Conservation (phyloP, 1,140 invertebrate genomes). For the Lordiphosa clarofinis region DNA sequence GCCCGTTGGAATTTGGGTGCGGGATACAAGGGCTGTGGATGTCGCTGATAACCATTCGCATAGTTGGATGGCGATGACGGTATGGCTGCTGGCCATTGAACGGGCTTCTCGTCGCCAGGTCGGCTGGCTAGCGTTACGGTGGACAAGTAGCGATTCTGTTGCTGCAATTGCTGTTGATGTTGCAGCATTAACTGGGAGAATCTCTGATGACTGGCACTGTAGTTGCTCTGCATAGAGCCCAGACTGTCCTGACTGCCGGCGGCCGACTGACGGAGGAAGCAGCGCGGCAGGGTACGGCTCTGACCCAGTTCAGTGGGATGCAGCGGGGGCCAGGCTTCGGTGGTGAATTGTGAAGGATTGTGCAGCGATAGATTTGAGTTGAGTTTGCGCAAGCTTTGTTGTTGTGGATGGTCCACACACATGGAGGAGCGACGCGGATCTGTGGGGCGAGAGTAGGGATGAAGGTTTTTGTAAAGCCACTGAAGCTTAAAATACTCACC, state of each 20-base stretch:
- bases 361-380: conserved; percentile 73
- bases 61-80: conserved; percentile 73
- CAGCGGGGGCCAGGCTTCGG: conserved; percentile 29
- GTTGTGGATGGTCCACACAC: conserved; percentile 37
- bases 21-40: conserved; percentile 40
- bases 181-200: conserved; percentile 47
- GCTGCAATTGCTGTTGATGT: conserved; percentile 42
- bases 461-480: too few species aligned
- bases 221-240: conserved; percentile 50
- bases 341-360: conserved; percentile 31
- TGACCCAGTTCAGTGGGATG: conserved; percentile 48
- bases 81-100: conserved; percentile 74
- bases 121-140: conserved; percentile 49
- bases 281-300: conserved; percentile 71
- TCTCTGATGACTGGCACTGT: conserved; percentile 46
- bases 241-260: conserved; percentile 54
- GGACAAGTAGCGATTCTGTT: conserved; percentile 53
- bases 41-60: conserved; percentile 26
- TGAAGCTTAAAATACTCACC: conserved; percentile 35
- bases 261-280: conserved; percentile 59
- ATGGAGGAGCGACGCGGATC: conserved; percentile 58
- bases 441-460: background rate
- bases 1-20: conserved; percentile 59
- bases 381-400: conserved; percentile 38
- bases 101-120: conserved; percentile 21